phyloP scores from a whole-genome alignment of 2,888 invertebrate genomes.

The Phyllotreta cruciferae region DNA sequence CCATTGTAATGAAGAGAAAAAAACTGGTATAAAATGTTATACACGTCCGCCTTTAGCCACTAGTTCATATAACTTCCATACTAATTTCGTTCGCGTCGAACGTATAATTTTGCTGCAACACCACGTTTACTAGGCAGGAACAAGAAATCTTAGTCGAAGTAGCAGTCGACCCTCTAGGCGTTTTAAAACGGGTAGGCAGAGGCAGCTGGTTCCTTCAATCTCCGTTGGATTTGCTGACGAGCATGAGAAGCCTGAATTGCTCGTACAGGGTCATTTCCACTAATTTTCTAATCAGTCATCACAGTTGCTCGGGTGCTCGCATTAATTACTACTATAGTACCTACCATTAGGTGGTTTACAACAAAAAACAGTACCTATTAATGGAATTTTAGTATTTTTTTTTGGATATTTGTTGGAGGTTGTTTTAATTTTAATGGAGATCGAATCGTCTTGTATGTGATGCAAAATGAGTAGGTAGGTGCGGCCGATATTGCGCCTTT shows the following conservation, averaged over 20 bases:
- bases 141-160: constrained; percentile 39
- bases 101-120: constrained; percentile 37
- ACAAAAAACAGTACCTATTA: no score
- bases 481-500: constrained; percentile 23
- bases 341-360: no score
- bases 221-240: constrained; percentile 27
- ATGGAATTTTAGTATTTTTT: no score
- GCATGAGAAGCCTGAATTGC: constrained; percentile 16
- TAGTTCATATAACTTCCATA: constrained; percentile 30
- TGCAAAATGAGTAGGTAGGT: constrained; percentile 10
- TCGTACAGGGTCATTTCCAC: constrained; percentile 4
- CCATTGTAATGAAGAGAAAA: constrained; percentile 1
- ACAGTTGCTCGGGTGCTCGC: no score
- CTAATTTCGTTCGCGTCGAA: constrained; percentile 34
- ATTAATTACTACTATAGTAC: no score
- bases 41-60: constrained; percentile 13
- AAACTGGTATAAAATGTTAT: constrained; percentile 12
- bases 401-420: no score
- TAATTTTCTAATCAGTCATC: no score
- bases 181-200: constrained; percentile 38
- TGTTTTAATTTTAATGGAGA: no score
- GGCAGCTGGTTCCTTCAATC: constrained; percentile 37
- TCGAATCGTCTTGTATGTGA: neutral
- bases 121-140: constrained; percentile 37
- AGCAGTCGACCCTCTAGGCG: constrained; percentile 38